Evolutionary conservation across 1,140 invertebrate genomes (phyloP), one percentile per base, ranked within the genome.

Genomic region (Drosophila funebris): DNA sequence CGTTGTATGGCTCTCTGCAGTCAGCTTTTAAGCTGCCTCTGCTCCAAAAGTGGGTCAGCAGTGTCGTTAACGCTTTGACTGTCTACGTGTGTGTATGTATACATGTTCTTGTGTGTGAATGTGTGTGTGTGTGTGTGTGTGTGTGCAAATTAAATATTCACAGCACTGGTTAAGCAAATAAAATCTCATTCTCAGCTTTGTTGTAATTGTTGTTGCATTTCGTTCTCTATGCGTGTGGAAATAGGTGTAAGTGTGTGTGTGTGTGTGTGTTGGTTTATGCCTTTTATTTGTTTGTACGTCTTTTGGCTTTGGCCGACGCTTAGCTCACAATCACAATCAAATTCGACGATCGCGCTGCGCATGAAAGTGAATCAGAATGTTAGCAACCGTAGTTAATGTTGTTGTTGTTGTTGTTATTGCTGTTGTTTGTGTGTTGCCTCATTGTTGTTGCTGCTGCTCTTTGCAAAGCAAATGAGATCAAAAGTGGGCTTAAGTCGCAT

Each of bases 351-450:
- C 68, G 68, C 64, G 70, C 72, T 68, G 79, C 82, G 78, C 83
- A 88, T 87, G 83, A 87, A 87, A 87, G 83, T 87, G 83, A 87
- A 87, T 87, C 83, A 88, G 83, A 87, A 88, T 87, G 70, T 73
- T 78, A 63, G 43, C 43, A 43, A 54, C 24, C 16, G 56, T 54
- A 29, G 31, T 44, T 57, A 44, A 43, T 69, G 48, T 22, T 61
- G 43, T 63, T 69, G 20, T 46, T 75, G 43, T 57, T 39, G 36
- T 22, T 48, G 46, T 43, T 64, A 27, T n/a, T 60, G 37, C 5
- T 60, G 56, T 18, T 70, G 63, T n/a, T n/a, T n/a, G n/a, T n/a
- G n/a, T n/a, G n/a, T n/a, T n/a, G n/a, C n/a, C n/a, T n/a, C n/a
- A n/a, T 39, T 41, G 63, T 4, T 57, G 50, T 11, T 57, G 66